These are phyloP conservation scores for Leptodirus hochenwartii DNA, from an alignment of 2,888 invertebrate species.

Conservation along the genomic window DNA sequence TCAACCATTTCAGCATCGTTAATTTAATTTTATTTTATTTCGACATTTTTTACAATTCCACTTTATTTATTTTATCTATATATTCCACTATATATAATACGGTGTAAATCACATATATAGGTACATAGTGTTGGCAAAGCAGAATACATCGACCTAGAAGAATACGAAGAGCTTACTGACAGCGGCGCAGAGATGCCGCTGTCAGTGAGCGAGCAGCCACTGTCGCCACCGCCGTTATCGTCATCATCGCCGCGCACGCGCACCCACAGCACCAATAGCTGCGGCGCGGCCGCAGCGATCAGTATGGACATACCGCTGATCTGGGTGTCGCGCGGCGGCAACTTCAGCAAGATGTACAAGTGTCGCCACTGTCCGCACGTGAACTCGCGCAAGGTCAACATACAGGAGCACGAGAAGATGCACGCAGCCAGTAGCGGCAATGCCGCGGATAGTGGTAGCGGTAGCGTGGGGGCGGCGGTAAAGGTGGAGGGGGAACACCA, in stretches of 20 bases:
- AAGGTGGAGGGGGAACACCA: constrained; percentile 35
- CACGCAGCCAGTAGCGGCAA: constrained; percentile 33
- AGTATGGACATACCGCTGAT: constrained; percentile 54
- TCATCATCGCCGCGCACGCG: constrained; percentile 14
- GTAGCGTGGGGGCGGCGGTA: neutral
- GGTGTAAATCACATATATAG: too few relatives aligned
- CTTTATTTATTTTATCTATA: too few relatives aligned
- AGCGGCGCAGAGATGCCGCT: constrained; percentile 20
- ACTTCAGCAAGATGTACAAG: constrained; percentile 65
- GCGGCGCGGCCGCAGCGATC: too few relatives aligned
- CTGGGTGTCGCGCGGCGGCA: constrained; percentile 56
- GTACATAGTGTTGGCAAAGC: too few relatives aligned
- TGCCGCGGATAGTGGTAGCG: constrained; percentile 15
- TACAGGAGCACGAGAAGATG: constrained; percentile 70
- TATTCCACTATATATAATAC: too few relatives aligned
- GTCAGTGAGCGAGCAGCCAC: too few relatives aligned
- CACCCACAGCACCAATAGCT: constrained; percentile 30
- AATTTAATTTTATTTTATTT: too few relatives aligned
- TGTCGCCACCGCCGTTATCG: constrained; percentile 9
- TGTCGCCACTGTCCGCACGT: constrained; percentile 74
- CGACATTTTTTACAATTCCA: too few relatives aligned
- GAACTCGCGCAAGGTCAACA: constrained; percentile 60
- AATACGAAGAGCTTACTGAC: constrained; percentile 21
- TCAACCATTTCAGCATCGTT: too few relatives aligned
- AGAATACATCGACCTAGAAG: too few relatives aligned